Base-by-base conservation (phyloP, 2,797 vertebrate species). In the Philypnodon macrostomus region DNA sequence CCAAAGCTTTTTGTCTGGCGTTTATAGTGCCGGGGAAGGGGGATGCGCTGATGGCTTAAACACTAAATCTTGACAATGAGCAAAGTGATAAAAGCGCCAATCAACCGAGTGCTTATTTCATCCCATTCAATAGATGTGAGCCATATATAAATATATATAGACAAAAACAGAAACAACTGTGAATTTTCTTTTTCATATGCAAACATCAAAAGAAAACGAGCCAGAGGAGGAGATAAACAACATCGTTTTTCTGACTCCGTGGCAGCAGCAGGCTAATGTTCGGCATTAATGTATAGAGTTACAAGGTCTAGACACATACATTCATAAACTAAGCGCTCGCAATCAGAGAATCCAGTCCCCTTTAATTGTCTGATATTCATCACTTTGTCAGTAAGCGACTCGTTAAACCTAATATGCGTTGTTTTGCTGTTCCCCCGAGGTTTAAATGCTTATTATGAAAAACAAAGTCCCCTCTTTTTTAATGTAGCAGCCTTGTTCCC, bases 211-310 rank as follows among this genome's bases (percentile, higher is more conserved):
- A 59, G 58, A 66, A 68, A 74, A 70, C 34, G 45, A 55, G 58
- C 30, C 17, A 52, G 38, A 68, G 36, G 50, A 69, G 37, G 53
- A 64, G 63, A 77, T 79, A 77, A 85, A 80, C 77, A 72, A 71
- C 55, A 53, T 39, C 31, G 29, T 73, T 79, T 75, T 78, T 77
- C 53, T 73, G 76, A 80, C 73, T 80, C 69, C 66, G 55, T 80
- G 76, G 80, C 75, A 66, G 73, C 82, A 77, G 80, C 75, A 66
- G 73, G 75, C 79, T 86, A 81, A 87, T 87, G 82, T 70, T 85
- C 80, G 77, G n/a, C 85, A 85, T 85, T 81, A 84, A 82, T 82
- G 81, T 86, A 83, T 86, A 84, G 70, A 85, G 77, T 87, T 87
- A 86, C 85, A 86, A 79, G 82, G 83, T 78, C 79, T 69, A 81